A percentile compares a stretch with the other conserved stretches of the same genome.
phyloP scores from a whole-genome alignment of 1,140 invertebrate species.

The Carcinoscorpius rotundicauda region DNA sequence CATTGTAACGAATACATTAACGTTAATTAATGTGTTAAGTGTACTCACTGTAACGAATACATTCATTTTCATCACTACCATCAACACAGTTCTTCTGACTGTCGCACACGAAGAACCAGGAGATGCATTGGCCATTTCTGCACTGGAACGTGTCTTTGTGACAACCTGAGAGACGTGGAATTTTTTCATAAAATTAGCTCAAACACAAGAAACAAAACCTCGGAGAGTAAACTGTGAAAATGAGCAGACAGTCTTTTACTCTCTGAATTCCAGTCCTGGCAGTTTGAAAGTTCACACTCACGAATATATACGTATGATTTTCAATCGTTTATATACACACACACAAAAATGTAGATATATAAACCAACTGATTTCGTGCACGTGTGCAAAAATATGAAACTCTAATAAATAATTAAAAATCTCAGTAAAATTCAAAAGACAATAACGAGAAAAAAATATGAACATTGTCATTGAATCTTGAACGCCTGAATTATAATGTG shows the following conservation, averaged over 20 bases:
- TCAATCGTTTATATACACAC: neutral
- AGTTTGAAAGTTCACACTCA: neutral
- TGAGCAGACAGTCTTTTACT: neutral
- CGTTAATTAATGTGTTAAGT: too few relatives aligned
- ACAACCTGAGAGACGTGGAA: constrained; percentile 43
- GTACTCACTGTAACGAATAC: constrained; percentile 8
- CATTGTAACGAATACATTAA: too few relatives aligned
- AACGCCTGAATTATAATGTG: too few relatives aligned
- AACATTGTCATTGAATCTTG: neutral
- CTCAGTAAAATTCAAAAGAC: neutral
- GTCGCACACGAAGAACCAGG: constrained; percentile 30
- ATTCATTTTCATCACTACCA: constrained; percentile 26
- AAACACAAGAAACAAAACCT: too few relatives aligned
- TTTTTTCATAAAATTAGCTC: too few relatives aligned
- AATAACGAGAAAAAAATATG: neutral
- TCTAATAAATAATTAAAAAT: neutral
- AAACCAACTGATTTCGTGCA: neutral
- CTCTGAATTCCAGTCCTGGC: neutral
- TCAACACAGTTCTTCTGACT: constrained; percentile 30
- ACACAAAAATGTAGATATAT: neutral
- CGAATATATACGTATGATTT: neutral
- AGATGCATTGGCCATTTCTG: constrained; percentile 23
- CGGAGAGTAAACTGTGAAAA: neutral
- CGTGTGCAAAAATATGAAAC: neutral
- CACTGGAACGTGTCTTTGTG: constrained; percentile 27